phyloP scores from a whole-genome alignment of 2,113 vertebrate species.

The Chrysemys picta region DNA sequence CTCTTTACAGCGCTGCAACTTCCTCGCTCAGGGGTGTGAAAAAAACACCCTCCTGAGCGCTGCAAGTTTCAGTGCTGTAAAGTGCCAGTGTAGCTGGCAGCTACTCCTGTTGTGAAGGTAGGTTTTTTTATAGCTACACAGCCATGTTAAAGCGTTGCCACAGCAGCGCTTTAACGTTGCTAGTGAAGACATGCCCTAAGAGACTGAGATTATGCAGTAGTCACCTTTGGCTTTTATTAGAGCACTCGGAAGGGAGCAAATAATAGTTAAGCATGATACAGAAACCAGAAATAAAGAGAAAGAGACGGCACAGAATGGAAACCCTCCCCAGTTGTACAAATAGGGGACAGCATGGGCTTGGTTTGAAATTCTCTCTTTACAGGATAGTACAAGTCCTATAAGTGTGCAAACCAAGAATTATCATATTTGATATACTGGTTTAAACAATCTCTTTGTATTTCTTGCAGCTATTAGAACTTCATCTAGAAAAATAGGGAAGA shows the following conservation, averaged over 20 bases:
- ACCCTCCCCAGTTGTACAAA: not conserved
- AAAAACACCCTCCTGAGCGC: no score
- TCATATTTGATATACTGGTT: not conserved
- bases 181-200: not conserved
- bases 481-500: not conserved
- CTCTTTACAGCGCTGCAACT: no score
- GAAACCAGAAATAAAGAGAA: not conserved
- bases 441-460: not conserved
- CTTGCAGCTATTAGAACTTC: not conserved
- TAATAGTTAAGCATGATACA: constrained; percentile 10
- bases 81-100: no score
- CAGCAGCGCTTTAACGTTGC: no score
- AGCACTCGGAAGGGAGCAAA: not conserved
- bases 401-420: not conserved
- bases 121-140: no score
- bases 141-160: no score
- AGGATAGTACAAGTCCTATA: not conserved
- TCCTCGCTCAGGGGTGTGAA: no score
- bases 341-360: not conserved
- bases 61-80: no score
- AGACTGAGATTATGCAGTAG: not conserved
- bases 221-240: constrained; percentile 6
- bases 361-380: not conserved
- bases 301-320: not conserved
- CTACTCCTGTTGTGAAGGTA: no score